Percentiles rank a stretch among this genome's conserved stretches.
Evolutionary conservation across 2,113 vertebrate genomes (phyloP).

Genomic region (Potamarius usumacintae): DNA sequence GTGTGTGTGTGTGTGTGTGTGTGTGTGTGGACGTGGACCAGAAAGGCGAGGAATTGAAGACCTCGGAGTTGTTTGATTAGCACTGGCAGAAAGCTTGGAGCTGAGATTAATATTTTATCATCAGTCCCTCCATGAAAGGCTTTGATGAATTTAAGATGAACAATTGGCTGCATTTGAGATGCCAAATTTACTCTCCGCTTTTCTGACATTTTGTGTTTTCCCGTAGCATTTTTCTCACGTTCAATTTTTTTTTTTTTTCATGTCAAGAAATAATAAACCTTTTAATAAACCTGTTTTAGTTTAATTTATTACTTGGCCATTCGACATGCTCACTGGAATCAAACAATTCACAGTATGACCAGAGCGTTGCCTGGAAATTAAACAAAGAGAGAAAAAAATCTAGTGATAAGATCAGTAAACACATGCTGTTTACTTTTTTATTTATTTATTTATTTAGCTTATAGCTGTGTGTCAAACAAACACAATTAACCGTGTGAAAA

Average conservation of each 20-base stretch:
- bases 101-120: slow-evolving; percentile 44
- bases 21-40: neutral
- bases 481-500: neutral
- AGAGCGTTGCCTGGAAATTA: neutral
- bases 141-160: slow-evolving; percentile 47
- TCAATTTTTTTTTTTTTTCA: neutral
- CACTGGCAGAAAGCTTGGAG: slow-evolving; percentile 1
- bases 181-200: neutral
- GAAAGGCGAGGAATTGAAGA: slow-evolving; percentile 10
- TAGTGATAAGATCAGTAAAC: neutral
- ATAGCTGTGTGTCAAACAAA: neutral
- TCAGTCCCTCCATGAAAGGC: slow-evolving; percentile 3
- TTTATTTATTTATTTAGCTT: too few relatives aligned
- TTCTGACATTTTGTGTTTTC: neutral
- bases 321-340: neutral
- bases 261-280: neutral
- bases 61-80: slow-evolving; percentile 29
- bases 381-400: neutral
- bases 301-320: neutral
- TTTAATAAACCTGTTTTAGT: neutral
- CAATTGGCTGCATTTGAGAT: neutral
- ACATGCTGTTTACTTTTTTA: neutral
- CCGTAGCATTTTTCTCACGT: too few relatives aligned
- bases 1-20: neutral
- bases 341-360: neutral